Evolutionary conservation across 2,888 invertebrate genomes (phyloP).

Genomic region (Tethea ocularis): DNA sequence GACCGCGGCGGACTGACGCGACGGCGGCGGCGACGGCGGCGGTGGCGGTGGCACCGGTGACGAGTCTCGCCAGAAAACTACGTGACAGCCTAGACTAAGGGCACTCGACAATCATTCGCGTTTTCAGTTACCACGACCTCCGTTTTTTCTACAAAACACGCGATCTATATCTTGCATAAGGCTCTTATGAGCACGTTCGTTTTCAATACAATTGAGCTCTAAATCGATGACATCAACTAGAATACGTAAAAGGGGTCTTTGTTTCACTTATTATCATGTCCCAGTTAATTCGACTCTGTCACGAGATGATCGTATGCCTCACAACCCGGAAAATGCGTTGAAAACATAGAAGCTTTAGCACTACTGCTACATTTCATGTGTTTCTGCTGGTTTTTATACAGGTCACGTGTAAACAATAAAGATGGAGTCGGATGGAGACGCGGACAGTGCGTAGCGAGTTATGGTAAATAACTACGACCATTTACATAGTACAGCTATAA

Average conservation of each 20-base stretch:
- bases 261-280: slow-evolving; percentile 50
- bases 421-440: slow-evolving; percentile 19
- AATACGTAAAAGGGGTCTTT: slow-evolving; percentile 45
- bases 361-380: slow-evolving; percentile 49
- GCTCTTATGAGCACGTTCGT: slow-evolving; percentile 29
- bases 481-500: slow-evolving; percentile 33
- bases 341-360: slow-evolving; percentile 33
- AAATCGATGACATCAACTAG: slow-evolving; percentile 32
- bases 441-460: slow-evolving; percentile 27
- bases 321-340: slow-evolving; percentile 38
- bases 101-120: slow-evolving; percentile 54
- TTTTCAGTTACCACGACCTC: slow-evolving; percentile 49
- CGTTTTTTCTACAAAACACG: slow-evolving; percentile 50
- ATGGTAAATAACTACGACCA: slow-evolving; percentile 36
- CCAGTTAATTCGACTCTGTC: slow-evolving; percentile 43
- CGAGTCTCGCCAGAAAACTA: slow-evolving; percentile 45
- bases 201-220: slow-evolving; percentile 27
- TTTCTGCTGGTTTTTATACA: slow-evolving; percentile 53
- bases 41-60: slow-evolving; percentile 27
- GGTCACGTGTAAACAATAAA: slow-evolving; percentile 60
- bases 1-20: slow-evolving; percentile 48
- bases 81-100: slow-evolving; percentile 60
- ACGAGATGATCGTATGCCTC: slow-evolving; percentile 35
- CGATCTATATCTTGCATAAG: slow-evolving; percentile 36
- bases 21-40: slow-evolving; percentile 49